phyloP scores from a whole-genome alignment of 2,797 vertebrate species.

The Thamnophis elegans region DNA sequence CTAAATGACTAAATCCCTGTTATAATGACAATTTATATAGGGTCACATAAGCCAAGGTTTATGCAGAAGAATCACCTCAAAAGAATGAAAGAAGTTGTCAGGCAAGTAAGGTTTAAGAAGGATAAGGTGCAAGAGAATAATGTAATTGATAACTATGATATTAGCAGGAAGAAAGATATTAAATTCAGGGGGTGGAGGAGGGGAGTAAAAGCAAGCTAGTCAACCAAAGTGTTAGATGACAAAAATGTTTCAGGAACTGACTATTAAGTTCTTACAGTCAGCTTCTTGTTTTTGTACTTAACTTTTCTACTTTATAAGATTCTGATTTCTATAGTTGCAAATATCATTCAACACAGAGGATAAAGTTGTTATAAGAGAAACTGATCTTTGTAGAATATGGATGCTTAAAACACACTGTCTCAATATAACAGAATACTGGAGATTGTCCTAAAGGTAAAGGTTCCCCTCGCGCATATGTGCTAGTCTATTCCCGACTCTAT shows the following conservation, averaged over 20 bases:
- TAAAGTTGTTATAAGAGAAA: neutral
- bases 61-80: neutral
- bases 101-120: neutral
- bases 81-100: neutral
- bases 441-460: neutral
- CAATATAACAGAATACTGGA: neutral
- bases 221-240: neutral
- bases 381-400: neutral
- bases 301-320: neutral
- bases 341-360: neutral
- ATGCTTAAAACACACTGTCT: neutral
- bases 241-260: neutral
- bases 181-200: neutral
- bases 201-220: neutral
- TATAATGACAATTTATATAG: neutral
- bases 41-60: neutral
- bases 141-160: neutral
- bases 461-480: no score
- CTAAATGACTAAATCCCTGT: neutral
- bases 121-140: neutral
- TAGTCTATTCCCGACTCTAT: no score
- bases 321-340: neutral
- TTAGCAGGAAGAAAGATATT: neutral
- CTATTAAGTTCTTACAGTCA: neutral
- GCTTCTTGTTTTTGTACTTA: neutral